Percentiles rank a stretch among this genome's conserved stretches.
phyloP scores from a whole-genome alignment of 2,113 vertebrate genomes.

The Sapayoa aenigma region DNA sequence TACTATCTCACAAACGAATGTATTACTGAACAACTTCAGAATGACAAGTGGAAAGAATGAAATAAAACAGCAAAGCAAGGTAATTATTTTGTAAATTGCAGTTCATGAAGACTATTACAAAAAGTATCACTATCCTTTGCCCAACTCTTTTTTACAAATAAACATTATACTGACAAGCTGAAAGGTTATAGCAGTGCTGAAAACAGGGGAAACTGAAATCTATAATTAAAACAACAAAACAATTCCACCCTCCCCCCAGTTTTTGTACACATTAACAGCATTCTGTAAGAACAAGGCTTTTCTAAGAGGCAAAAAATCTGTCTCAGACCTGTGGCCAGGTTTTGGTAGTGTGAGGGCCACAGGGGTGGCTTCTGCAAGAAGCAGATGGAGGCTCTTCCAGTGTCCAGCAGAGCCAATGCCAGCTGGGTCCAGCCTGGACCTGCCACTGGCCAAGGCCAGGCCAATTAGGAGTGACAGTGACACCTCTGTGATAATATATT shows the following conservation, averaged over 20 bases:
- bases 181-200: constrained; percentile 25
- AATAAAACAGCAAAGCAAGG: constrained; percentile 14
- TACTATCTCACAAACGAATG: neutral
- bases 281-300: neutral
- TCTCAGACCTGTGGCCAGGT: neutral
- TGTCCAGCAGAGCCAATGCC: too few species aligned
- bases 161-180: constrained; percentile 46
- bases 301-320: neutral
- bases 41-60: constrained; percentile 18
- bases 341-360: neutral
- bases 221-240: constrained; percentile 24
- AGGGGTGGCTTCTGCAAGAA: neutral
- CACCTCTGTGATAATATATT: too few species aligned
- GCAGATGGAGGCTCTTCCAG: neutral
- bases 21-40: neutral
- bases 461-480: too few species aligned
- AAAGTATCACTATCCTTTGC: constrained; percentile 17
- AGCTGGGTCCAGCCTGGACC: too few species aligned
- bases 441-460: too few species aligned
- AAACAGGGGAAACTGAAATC: constrained; percentile 22
- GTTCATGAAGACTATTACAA: constrained; percentile 42
- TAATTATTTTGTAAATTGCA: constrained; percentile 55
- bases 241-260: neutral
- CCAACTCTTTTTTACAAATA: constrained; percentile 8
- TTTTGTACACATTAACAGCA: neutral